phyloP scores from a whole-genome alignment of 2,113 vertebrate genomes.

The Catharus minimus region DNA sequence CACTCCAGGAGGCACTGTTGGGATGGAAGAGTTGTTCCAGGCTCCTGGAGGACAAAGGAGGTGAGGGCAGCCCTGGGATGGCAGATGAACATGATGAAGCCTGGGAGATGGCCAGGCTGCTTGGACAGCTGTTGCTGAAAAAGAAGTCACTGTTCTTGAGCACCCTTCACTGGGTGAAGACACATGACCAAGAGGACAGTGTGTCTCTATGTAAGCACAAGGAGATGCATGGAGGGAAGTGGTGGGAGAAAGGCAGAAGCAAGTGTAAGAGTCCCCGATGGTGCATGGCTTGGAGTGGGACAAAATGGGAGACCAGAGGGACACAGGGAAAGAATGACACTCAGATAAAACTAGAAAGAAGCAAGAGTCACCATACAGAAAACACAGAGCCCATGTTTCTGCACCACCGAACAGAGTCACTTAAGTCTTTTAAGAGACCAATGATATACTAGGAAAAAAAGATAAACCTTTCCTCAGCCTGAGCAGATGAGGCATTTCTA shows the following conservation, averaged over 20 bases:
- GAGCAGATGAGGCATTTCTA: conserved; percentile 16
- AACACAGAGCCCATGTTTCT: conserved; percentile 14
- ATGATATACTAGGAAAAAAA: not conserved
- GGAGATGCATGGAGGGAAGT: not conserved
- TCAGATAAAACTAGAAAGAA: not conserved
- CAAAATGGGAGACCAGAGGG: not conserved
- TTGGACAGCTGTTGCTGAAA: not conserved
- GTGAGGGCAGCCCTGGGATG: not conserved
- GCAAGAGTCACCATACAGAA: not conserved
- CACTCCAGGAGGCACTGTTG: not conserved
- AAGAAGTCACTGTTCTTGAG: not conserved
- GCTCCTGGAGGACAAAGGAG: accelerated
- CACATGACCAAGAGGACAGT: accelerated
- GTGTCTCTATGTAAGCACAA: accelerated
- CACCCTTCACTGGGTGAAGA: not conserved
- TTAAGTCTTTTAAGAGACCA: not conserved
- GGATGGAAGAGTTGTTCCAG: not conserved
- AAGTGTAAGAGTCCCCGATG: not conserved
- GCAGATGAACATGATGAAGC: accelerated
- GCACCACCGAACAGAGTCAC: not conserved
- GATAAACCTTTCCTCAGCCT: not conserved
- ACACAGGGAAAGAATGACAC: not conserved
- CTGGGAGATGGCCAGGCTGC: not conserved
- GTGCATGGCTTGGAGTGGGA: not conserved
- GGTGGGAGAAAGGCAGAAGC: not conserved